Percentiles rank a stretch among this genome's conserved stretches.
phyloP scores from a whole-genome alignment of 2,113 vertebrate species.

The Neogale vison region DNA sequence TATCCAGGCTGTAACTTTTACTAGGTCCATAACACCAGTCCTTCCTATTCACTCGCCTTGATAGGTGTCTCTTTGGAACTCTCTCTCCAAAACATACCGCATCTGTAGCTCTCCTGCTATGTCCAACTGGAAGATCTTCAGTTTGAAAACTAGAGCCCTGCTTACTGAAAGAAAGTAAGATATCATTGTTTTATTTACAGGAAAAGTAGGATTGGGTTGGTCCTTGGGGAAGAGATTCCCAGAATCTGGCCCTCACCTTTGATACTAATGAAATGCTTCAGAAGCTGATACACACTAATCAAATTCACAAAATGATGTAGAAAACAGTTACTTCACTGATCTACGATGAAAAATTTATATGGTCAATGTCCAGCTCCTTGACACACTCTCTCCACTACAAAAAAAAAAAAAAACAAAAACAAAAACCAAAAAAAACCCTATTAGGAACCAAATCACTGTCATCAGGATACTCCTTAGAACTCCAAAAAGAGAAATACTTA shows the following conservation, averaged over 20 bases:
- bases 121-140: not conserved
- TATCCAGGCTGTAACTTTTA: not conserved
- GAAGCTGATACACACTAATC: not conserved
- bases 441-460: not conserved
- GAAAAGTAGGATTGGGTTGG: not conserved
- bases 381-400: not conserved
- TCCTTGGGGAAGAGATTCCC: not conserved
- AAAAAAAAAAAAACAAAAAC: conserved; percentile 33
- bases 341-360: not conserved
- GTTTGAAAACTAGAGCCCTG: conserved; percentile 13
- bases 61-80: not conserved
- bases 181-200: not conserved
- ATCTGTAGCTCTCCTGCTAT: not conserved
- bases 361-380: not conserved
- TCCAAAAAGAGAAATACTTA: not conserved
- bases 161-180: not conserved
- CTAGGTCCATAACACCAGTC: not conserved
- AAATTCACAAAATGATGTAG: not conserved
- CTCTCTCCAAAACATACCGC: not conserved
- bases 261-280: not conserved
- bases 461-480: not conserved
- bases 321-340: conserved; percentile 1
- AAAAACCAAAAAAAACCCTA: not conserved
- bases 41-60: not conserved
- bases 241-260: not conserved